Conservation (phyloP, 64 coral and sea anemone genomes). For the Pocillopora verrucosa region DNA sequence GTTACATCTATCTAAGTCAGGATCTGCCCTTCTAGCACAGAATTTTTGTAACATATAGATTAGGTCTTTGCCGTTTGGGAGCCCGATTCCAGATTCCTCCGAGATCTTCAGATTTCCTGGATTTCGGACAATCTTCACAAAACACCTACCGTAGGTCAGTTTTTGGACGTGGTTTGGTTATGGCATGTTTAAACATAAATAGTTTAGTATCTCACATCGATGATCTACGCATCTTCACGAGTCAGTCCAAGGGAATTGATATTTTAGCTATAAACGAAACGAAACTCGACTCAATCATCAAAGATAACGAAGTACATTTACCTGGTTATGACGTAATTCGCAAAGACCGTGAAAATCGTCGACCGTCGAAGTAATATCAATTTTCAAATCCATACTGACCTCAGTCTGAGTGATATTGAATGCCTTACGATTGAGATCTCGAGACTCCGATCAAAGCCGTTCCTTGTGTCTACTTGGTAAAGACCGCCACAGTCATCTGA, state of each 20-base stretch:
- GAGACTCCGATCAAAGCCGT: slow-evolving; percentile 57
- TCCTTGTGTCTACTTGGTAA: slow-evolving; percentile 50
- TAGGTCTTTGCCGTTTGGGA: slow-evolving; percentile 6
- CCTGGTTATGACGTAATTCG: slow-evolving; percentile 22
- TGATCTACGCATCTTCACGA: slow-evolving; percentile 2
- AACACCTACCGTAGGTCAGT: neutral
- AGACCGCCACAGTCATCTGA: slow-evolving; percentile 16
- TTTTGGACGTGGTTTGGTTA: slow-evolving; percentile 12
- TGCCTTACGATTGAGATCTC: slow-evolving; percentile 45
- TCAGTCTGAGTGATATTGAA: slow-evolving; percentile 46
- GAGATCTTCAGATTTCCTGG: too few species aligned
- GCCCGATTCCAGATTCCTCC: neutral
- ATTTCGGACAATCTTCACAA: neutral
- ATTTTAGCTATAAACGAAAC: neutral
- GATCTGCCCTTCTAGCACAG: neutral
- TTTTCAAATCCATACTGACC: slow-evolving; percentile 38
- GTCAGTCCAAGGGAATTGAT: neutral
- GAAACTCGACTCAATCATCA: neutral
- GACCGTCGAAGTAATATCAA: slow-evolving; percentile 31
- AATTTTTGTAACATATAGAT: neutral
- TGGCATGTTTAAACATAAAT: slow-evolving; percentile 22
- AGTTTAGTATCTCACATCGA: slow-evolving; percentile 26
- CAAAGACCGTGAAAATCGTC: slow-evolving; percentile 18
- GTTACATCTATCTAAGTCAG: neutral
- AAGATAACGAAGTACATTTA: neutral